Evolutionary conservation across 1,140 invertebrate species (phyloP).

Genomic region (Tetramorium simillimum): DNA sequence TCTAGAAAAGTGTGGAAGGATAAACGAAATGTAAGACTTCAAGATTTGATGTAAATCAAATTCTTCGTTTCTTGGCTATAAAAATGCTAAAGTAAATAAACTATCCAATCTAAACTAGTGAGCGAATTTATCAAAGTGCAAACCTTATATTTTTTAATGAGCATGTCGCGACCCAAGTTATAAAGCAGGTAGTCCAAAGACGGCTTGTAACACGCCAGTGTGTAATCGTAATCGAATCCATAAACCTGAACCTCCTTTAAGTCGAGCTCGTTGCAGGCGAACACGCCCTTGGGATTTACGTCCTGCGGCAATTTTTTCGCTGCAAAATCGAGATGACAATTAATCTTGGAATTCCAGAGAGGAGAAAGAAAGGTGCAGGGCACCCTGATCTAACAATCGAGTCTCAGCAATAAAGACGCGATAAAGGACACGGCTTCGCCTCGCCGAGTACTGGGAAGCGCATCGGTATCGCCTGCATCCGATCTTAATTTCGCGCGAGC

Average conservation of each 20-base stretch:
- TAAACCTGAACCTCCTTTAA: constrained; percentile 96
- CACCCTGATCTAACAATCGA: not conserved
- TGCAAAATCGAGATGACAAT: constrained; percentile 78
- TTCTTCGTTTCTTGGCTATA: too few species aligned
- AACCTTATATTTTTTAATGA: constrained; percentile 96
- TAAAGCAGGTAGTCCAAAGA: constrained; percentile 96
- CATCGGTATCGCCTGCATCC: not conserved
- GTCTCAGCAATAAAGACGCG: not conserved
- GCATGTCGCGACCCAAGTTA: constrained; percentile 94
- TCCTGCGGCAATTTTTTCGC: constrained; percentile 95
- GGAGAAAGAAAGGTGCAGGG: not conserved
- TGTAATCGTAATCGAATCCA: constrained; percentile 99
- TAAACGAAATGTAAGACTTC: too few species aligned
- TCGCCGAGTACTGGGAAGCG: not conserved
- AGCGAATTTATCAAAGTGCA: constrained; percentile 48
- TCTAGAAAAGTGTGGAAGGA: too few species aligned
- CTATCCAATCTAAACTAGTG: not conserved
- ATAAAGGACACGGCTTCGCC: not conserved
- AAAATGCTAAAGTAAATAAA: too few species aligned
- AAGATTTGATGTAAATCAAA: too few species aligned
- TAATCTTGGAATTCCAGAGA: not conserved
- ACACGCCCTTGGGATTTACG: constrained; percentile 94
- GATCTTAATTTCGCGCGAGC: constrained; percentile 33
- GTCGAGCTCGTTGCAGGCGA: constrained; percentile 98
- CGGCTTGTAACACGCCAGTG: constrained; percentile 97